phyloP scores from a whole-genome alignment of 2,797 vertebrate genomes.

The Erpetoichthys calabaricus region DNA sequence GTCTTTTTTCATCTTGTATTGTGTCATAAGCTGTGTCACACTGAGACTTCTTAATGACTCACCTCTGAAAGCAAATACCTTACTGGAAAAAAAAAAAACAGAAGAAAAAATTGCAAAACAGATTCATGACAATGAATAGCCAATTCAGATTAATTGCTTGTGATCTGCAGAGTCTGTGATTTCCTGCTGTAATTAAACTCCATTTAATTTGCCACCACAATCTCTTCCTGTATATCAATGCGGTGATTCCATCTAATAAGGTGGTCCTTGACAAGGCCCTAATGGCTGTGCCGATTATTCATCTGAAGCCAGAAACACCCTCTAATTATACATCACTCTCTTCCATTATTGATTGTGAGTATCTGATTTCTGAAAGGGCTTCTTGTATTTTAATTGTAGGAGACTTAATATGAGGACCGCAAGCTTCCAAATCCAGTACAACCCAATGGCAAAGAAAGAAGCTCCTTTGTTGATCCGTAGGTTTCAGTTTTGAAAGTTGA shows the following conservation, averaged over 20 bases:
- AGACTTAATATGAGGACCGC: no score
- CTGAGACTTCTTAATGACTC: background rate
- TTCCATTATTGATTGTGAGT: slow-evolving; percentile 1
- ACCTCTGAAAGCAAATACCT: background rate
- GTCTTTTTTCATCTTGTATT: no score
- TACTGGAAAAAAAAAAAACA: background rate
- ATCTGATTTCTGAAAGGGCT: background rate
- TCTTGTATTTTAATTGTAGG: no score
- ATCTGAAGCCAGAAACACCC: slow-evolving; percentile 1
- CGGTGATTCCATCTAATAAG: background rate
- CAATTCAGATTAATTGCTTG: slow-evolving; percentile 3
- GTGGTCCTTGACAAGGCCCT: background rate
- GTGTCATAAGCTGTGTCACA: no score
- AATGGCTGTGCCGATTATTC: slow-evolving; percentile 2
- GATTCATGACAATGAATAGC: background rate
- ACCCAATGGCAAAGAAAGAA: no score
- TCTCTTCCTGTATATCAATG: slow-evolving; percentile 1
- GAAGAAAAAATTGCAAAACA: background rate
- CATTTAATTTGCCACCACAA: slow-evolving; percentile 1
- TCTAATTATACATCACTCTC: slow-evolving; percentile 2
- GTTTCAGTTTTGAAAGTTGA: no score
- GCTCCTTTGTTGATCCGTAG: no score
- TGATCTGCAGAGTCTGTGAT: background rate
- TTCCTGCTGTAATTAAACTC: slow-evolving; percentile 2
- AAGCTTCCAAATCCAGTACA: no score